Percentiles rank a stretch among this genome's conserved stretches.
phyloP scores from a whole-genome alignment of 2,113 vertebrate genomes.

The Paralichthys olivaceus region DNA sequence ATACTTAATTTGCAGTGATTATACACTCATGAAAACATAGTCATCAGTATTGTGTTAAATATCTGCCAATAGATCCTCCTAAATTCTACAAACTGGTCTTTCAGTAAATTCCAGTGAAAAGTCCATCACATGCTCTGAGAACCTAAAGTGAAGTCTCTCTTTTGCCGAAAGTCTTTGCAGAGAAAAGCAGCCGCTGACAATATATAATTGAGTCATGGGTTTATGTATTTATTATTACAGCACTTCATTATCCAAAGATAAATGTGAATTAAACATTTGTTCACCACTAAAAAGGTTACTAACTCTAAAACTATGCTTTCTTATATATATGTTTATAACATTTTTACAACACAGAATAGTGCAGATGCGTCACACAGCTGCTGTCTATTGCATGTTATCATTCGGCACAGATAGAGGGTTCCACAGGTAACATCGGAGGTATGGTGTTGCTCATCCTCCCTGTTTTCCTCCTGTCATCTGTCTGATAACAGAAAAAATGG shows the following conservation, averaged over 20 bases:
- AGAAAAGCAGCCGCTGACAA: no score
- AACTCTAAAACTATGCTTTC: background rate
- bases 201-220: no score
- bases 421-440: conserved; percentile 28
- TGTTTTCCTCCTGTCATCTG: conserved; percentile 31
- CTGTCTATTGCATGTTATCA: background rate
- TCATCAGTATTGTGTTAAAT: background rate
- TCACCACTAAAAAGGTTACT: no score
- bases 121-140: background rate
- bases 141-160: background rate
- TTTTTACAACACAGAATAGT: background rate
- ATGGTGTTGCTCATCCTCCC: conserved; percentile 33
- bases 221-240: no score
- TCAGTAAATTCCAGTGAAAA: background rate
- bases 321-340: background rate
- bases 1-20: background rate
- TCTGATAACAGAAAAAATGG: conserved; percentile 40
- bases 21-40: background rate
- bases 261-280: no score
- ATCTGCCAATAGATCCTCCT: background rate
- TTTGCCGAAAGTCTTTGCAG: no score
- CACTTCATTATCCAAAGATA: no score
- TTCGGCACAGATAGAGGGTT: conserved; percentile 8
- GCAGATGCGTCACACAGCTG: background rate
- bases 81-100: background rate